Percentiles rank a stretch among this genome's conserved stretches.
These are phyloP conservation scores for Kryptopterus vitreolus DNA, from an alignment of 2,797 vertebrate species.

Conservation along the genomic window DNA sequence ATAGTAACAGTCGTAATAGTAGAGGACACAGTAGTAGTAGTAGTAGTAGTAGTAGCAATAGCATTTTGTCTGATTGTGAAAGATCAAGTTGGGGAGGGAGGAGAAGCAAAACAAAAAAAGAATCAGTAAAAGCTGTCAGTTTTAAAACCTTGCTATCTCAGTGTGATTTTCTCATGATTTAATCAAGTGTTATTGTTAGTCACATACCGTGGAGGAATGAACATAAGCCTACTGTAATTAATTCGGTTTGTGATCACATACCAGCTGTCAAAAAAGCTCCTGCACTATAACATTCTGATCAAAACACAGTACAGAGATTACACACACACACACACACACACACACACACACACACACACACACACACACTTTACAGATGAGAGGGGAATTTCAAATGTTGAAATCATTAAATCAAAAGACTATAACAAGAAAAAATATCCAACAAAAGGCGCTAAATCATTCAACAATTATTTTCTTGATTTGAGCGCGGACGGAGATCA, in stretches of 20 bases:
- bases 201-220: not conserved
- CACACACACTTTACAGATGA: not conserved
- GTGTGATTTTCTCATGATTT: conserved; percentile 2
- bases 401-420: not conserved
- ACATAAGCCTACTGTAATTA: not conserved
- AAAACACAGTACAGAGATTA: not conserved
- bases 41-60: no score
- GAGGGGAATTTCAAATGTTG: not conserved
- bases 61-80: no score
- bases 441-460: not conserved
- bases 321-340: no score
- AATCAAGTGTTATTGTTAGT: not conserved
- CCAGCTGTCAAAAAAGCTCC: not conserved
- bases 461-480: not conserved
- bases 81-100: no score
- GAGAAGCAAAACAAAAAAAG: not conserved
- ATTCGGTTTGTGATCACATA: not conserved
- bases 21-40: no score
- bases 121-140: not conserved
- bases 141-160: not conserved
- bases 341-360: no score
- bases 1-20: no score
- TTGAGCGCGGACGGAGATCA: not conserved
- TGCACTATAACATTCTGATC: not conserved
- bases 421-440: not conserved